Conservation (phyloP, 2,888 invertebrate genomes). For the Strigamia transsilvanica region DNA sequence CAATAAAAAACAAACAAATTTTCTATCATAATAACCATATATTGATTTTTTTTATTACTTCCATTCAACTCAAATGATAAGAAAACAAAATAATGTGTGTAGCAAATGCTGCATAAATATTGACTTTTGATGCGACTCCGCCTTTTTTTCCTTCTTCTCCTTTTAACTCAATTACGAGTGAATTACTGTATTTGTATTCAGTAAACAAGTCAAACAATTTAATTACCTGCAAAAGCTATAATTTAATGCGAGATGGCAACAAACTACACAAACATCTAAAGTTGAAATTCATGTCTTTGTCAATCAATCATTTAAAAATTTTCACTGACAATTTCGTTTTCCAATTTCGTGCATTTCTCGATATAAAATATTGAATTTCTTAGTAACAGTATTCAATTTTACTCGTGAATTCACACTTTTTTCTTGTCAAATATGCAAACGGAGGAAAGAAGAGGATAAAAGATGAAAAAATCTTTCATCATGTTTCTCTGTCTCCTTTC, state of each 20-base stretch:
- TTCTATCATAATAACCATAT: background rate
- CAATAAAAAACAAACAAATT: background rate
- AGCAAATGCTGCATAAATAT: background rate
- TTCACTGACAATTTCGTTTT: background rate
- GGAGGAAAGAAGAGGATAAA: background rate
- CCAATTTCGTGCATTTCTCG: background rate
- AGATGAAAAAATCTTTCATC: background rate
- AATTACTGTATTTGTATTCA: background rate
- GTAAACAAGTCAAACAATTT: background rate
- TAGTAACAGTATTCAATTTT: slow-evolving; percentile 4
- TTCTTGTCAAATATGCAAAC: slow-evolving; percentile 27
- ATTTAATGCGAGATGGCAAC: background rate
- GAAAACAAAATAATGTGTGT: background rate
- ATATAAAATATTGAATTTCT: slow-evolving; percentile 33
- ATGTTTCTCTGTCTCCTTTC: slow-evolving; percentile 9
- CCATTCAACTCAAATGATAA: slow-evolving; percentile 22
- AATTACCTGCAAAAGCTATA: background rate
- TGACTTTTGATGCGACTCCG: background rate
- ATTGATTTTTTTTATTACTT: background rate
- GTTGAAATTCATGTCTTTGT: background rate
- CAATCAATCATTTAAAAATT: background rate
- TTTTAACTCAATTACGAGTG: background rate
- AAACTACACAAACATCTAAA: background rate
- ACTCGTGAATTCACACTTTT: slow-evolving; percentile 5
- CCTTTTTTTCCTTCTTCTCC: background rate